phyloP scores from a whole-genome alignment of 1,140 invertebrate genomes.

The Zophobas morio region DNA sequence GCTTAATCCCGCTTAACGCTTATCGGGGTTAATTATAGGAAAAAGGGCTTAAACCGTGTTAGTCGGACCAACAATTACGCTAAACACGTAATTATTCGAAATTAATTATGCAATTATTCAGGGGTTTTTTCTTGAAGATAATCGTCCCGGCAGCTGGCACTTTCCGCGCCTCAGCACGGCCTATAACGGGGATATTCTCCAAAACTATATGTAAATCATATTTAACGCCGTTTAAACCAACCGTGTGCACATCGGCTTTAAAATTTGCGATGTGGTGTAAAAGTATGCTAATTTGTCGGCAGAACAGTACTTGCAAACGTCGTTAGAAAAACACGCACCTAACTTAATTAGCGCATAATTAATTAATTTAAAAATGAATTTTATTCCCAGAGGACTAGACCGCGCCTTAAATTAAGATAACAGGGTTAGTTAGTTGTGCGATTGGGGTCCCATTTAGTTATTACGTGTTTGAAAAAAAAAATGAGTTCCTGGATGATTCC shows the following conservation, averaged over 20 bases:
- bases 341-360: slow-evolving; percentile 34
- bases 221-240: slow-evolving; percentile 42
- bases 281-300: slow-evolving; percentile 32
- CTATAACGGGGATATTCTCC: slow-evolving; percentile 28
- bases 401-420: slow-evolving; percentile 35
- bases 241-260: slow-evolving; percentile 39
- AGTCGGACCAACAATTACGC: not conserved
- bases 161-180: slow-evolving; percentile 14
- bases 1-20: not conserved
- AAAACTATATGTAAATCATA: slow-evolving; percentile 42
- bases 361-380: slow-evolving; percentile 37
- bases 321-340: slow-evolving; percentile 21
- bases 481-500: slow-evolving; percentile 4
- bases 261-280: slow-evolving; percentile 32
- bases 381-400: not conserved
- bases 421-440: slow-evolving; percentile 9
- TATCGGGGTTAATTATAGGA: not conserved
- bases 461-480: slow-evolving; percentile 23
- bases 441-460: slow-evolving; percentile 26
- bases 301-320: slow-evolving; percentile 25
- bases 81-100: slow-evolving; percentile 15
- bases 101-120: slow-evolving; percentile 21
- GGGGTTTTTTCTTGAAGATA: slow-evolving; percentile 16
- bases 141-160: slow-evolving; percentile 7
- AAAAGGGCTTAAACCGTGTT: not conserved